Conservation (phyloP, 30 jellyfish, hydroid and myxozoan species). For the Cassiopea xamachana region DNA sequence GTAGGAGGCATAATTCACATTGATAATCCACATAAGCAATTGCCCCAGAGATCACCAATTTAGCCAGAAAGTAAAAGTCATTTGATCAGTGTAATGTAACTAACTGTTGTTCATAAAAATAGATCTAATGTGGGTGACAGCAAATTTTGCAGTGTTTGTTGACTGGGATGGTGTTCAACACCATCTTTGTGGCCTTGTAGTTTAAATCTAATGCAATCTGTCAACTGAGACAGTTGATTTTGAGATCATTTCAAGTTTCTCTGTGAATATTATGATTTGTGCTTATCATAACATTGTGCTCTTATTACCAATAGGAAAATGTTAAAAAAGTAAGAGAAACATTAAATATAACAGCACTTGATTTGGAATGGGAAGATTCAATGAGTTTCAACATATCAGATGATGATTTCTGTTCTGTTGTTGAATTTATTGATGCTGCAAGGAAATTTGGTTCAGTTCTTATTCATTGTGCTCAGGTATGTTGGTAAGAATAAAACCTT, state of each 20-base stretch:
- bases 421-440: slow-evolving; percentile 51
- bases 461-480: slow-evolving; percentile 95
- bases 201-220: too few species aligned
- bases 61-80: neutral
- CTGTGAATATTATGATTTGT: neutral
- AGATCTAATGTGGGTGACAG: too few species aligned
- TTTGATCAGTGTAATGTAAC: too few species aligned
- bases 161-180: too few species aligned
- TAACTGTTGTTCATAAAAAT: too few species aligned
- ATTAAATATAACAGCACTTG: slow-evolving; percentile 26
- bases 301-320: slow-evolving; percentile 8
- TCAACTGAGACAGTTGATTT: too few species aligned
- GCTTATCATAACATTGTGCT: neutral
- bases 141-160: too few species aligned
- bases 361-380: slow-evolving; percentile 87
- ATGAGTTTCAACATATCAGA: slow-evolving; percentile 61
- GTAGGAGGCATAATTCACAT: neutral
- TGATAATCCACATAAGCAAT: neutral
- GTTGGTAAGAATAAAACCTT: neutral
- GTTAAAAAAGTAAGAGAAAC: slow-evolving; percentile 14
- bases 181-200: too few species aligned
- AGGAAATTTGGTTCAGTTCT: slow-evolving; percentile 73
- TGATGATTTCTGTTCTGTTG: slow-evolving; percentile 67
- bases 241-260: neutral
- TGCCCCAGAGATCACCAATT: neutral